These are phyloP conservation scores for Drosophila borborema DNA, from an alignment of 2,888 invertebrate species.

Conservation along the genomic window DNA sequence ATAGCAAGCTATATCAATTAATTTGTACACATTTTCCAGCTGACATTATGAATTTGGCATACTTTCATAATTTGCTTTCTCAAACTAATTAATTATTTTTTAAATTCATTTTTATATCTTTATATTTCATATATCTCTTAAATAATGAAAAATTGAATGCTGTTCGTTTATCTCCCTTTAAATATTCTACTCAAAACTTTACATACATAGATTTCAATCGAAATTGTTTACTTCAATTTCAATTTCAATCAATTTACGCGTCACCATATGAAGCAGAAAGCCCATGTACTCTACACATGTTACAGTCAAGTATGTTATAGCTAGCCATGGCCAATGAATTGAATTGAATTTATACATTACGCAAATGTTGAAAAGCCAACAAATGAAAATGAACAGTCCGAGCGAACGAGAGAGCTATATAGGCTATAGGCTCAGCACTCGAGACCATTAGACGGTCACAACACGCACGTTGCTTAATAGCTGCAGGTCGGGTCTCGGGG, in stretches of 20 bases:
- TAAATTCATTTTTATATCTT: not conserved
- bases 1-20: not conserved
- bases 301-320: not conserved
- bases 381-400: conserved; percentile 61
- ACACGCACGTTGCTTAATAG: conserved; percentile 55
- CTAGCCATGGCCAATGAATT: conserved; percentile 49
- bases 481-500: not conserved
- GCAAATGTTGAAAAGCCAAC: conserved; percentile 47
- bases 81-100: not conserved
- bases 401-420: conserved; percentile 7
- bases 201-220: too few relatives aligned
- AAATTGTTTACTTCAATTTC: too few relatives aligned
- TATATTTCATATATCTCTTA: not conserved
- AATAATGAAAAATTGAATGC: not conserved
- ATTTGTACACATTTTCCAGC: not conserved
- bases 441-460: conserved; percentile 44
- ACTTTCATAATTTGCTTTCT: too few relatives aligned
- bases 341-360: conserved; percentile 72
- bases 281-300: not conserved
- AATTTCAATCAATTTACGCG: too few relatives aligned
- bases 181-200: too few relatives aligned
- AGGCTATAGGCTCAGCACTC: conserved; percentile 17
- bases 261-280: not conserved
- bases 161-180: not conserved
- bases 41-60: not conserved